Percentiles rank a stretch among this genome's conserved stretches.
phyloP scores from a whole-genome alignment of 2,113 vertebrate genomes.

The Erythrolamprus reginae region DNA sequence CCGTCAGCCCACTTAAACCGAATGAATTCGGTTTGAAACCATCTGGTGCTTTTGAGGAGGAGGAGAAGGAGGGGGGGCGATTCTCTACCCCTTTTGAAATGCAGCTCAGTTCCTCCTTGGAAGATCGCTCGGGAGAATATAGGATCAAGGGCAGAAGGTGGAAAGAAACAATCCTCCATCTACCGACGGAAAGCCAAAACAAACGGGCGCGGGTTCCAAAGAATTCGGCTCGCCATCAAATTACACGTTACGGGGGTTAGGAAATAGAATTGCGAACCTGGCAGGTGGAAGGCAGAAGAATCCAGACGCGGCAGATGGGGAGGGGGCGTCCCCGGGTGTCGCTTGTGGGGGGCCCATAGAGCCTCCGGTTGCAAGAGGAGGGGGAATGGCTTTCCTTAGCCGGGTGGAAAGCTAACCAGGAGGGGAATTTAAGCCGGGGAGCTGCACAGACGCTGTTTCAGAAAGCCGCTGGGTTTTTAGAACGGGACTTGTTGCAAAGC shows the following conservation, averaged over 20 bases:
- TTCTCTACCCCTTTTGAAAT: neutral
- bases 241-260: neutral
- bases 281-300: neutral
- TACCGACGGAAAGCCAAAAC: neutral
- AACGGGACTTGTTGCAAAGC: neutral
- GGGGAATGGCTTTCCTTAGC: neutral
- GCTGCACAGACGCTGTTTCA: neutral
- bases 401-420: neutral
- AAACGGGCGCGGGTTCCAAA: neutral
- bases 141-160: neutral
- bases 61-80: neutral
- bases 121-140: neutral
- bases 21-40: neutral
- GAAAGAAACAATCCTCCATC: neutral
- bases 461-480: neutral
- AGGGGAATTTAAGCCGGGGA: neutral
- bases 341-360: neutral
- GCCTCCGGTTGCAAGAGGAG: neutral
- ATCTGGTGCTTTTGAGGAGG: neutral
- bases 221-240: too few relatives aligned
- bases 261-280: neutral
- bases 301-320: neutral
- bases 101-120: neutral
- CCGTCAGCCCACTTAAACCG: neutral
- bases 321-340: neutral